Base-by-base conservation (phyloP, 2,888 invertebrate species). In the Iphiclides podalirius region DNA sequence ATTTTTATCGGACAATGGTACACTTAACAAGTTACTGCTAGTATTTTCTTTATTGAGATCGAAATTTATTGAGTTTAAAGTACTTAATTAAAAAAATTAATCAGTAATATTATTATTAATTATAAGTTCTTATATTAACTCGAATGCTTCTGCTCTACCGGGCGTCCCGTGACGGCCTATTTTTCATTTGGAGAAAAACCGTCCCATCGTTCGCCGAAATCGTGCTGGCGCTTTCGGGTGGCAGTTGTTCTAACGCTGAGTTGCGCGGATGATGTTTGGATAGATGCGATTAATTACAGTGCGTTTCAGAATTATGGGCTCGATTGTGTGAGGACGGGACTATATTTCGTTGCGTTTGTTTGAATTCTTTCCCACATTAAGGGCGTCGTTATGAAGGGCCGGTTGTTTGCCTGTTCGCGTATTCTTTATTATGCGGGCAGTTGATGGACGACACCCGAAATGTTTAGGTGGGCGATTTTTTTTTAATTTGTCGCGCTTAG, bases 221-320 rank as follows among this genome's bases (percentile, higher is more conserved):
- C n/a, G n/a, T 47, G 36, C 16, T 7, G 8, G n/a, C 4, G 31
- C 40, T 42, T 28, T 1, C 20, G 11, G 14, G 41, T 7, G 28
- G 36, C 47, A 36, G 41, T 42, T 35, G 28, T 28, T 26, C 35
- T 17, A 26, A 12, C 14, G 20, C 11, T n/a, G 35, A 31, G 14
- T 11, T 20, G 35, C 26, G 45, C 33, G 20, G 36, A 44, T 2
- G 46, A 39, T 46, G 48, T 48, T 48, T 48, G 42, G 42, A 48
- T 33, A 48, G 48, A 38, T 36, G 48, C 48, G 33, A 42, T 48
- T 48, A 42, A 48, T 42, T 42, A 23, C 42, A 17, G 38, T 33
- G 33, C 33, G 33, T 20, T 28, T 12, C 17, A 33, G 46, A 38
- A 33, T 39, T 46, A 46, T 44, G 37, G 13, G 14, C 26, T n/a